A percentile compares a stretch with the other conserved stretches of the same genome.
Conservation (phyloP, 2,888 invertebrate species). For the Acleris holmiana region DNA sequence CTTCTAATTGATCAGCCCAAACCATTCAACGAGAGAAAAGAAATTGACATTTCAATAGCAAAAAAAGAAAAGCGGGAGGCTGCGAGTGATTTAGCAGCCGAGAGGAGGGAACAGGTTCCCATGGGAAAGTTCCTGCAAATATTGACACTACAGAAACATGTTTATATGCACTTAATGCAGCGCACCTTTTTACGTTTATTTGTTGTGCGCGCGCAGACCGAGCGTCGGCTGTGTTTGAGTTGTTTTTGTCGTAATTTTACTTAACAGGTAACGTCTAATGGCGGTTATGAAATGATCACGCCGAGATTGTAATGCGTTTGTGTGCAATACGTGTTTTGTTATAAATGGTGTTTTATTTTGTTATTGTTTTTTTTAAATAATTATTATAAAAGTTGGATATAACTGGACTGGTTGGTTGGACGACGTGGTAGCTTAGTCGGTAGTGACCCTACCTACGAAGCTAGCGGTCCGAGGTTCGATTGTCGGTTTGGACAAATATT, state of each 20-base stretch:
- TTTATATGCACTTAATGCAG: conserved; percentile 84
- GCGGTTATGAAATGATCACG: conserved; percentile 36
- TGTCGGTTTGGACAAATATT: too few species aligned
- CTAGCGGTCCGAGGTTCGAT: too few species aligned
- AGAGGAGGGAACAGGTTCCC: conserved; percentile 65
- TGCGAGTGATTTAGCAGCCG: conserved; percentile 74
- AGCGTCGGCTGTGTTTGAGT: conserved; percentile 73
- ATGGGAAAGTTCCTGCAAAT: conserved; percentile 81
- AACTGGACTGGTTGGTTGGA: too few species aligned
- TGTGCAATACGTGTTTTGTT: not conserved
- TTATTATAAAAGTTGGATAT: too few species aligned
- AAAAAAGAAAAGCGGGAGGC: conserved; percentile 66
- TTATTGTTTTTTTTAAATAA: not conserved
- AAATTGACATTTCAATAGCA: conserved; percentile 80
- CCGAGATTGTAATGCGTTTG: conserved; percentile 21
- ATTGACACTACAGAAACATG: conserved; percentile 83
- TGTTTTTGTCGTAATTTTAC: conserved; percentile 77
- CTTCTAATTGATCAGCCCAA: conserved; percentile 62
- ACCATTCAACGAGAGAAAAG: conserved; percentile 48
- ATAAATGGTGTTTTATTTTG: not conserved
- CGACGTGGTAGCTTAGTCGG: too few species aligned
- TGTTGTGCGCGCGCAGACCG: conserved; percentile 78
- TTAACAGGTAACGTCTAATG: conserved; percentile 73
- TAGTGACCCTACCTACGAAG: too few species aligned
- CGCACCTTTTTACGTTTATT: conserved; percentile 82